Evolutionary conservation across 1,140 invertebrate genomes (phyloP), one percentile per base, ranked within the genome.

Genomic region (Drosophila aff.): DNA sequence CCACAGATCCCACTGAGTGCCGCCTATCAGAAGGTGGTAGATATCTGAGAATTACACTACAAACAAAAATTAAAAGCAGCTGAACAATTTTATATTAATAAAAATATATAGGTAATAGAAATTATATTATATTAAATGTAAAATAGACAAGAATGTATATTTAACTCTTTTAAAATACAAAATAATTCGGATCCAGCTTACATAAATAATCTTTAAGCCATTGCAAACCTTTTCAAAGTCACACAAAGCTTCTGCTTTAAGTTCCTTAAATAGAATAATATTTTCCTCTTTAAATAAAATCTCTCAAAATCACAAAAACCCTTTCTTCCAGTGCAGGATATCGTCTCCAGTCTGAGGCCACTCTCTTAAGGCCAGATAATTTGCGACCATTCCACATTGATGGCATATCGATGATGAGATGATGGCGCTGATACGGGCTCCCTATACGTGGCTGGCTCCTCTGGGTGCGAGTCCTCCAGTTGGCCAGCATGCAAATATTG

Each of bases 371-470:
- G 80, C 74, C 74, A 66, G 73, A 82, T 87, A 87, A 87, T 87
- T 87, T 87, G 83, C 83, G 80, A 87, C 81, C 83, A 87, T 87
- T 87, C 81, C 83, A 72, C 80, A 71, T 87, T 89, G 83, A 87
- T 87, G 83, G 81, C 80, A 82, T 79, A 84, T 84, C 79, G 83
- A 86, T 87, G 83, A 87, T 72, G 83, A 82, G 82, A 82, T 86
- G 82, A 87, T 86, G 82, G 83, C 82, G 69, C 82, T 79, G 82
- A 86, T 86, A 86, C 60, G 62, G 63, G 44, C 41, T 38, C 68
- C 66, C 49, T 44, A 5, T 52, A 18, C 28, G 26, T 2, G 44
- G 36, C 46, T 41, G 61, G 63, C 52, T 50, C n/a, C 46, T 38
- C 15, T 36, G 31, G 57, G 50, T 71, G 59, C 74, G 78, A 62